Percentiles rank a stretch among this genome's conserved stretches.
phyloP scores from a whole-genome alignment of 1,140 invertebrate genomes.

The Anastrepha ludens region DNA sequence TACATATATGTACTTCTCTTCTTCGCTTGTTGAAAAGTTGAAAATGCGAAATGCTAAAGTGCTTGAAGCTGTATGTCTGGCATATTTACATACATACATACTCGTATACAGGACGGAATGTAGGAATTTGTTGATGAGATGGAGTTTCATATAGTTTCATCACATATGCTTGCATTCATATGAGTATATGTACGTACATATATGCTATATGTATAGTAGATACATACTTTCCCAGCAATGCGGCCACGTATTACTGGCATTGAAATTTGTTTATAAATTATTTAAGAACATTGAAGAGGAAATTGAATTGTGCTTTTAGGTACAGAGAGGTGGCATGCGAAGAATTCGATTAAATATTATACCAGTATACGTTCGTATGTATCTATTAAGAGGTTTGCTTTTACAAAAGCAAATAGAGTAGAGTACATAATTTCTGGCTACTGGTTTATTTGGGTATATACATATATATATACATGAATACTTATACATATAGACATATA shows the following conservation, averaged over 20 bases:
- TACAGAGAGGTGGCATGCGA: not conserved
- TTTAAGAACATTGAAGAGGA: not conserved
- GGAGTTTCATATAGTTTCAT: too few species aligned
- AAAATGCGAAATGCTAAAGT: not conserved
- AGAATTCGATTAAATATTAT: not conserved
- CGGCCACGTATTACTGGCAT: conserved; percentile 30
- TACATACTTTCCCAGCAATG: not conserved
- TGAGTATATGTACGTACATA: not conserved
- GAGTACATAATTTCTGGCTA: too few species aligned
- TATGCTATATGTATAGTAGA: not conserved
- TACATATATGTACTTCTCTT: not conserved
- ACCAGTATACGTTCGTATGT: too few species aligned
- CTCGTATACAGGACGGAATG: not conserved
- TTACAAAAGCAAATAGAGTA: too few species aligned
- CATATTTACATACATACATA: not conserved
- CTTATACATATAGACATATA: too few species aligned
- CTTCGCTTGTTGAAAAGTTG: conserved; percentile 17
- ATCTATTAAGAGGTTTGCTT: too few species aligned
- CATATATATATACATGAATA: too few species aligned
- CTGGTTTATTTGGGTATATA: too few species aligned
- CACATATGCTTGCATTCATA: too few species aligned
- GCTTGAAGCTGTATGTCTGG: not conserved
- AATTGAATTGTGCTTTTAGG: not conserved
- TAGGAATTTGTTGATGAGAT: too few species aligned
- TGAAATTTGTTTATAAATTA: conserved; percentile 25